These are phyloP conservation scores for Megaptera novaeangliae DNA, from an alignment of 2,113 vertebrate species.

Conservation along the genomic window DNA sequence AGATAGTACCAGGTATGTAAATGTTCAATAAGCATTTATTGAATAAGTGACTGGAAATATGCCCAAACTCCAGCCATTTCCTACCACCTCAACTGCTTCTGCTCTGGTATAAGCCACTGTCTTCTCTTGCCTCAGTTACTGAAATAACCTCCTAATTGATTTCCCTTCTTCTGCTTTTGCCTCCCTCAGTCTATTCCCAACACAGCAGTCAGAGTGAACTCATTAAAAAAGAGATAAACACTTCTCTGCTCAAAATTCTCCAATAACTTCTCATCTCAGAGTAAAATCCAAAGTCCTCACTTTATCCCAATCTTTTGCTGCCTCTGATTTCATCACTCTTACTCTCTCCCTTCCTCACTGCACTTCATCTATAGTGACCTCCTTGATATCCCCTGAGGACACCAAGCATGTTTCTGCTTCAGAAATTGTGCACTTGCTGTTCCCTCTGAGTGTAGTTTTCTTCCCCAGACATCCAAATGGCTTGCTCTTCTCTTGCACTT, in stretches of 20 bases:
- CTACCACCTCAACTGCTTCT: neutral
- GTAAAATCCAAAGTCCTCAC: neutral
- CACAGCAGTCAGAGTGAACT: neutral
- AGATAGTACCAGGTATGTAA: neutral
- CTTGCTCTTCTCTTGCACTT: neutral
- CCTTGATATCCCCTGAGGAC: neutral
- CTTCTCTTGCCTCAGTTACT: neutral
- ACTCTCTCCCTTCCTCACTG: neutral
- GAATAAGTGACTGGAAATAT: neutral
- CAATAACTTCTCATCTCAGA: neutral
- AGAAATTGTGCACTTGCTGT: neutral
- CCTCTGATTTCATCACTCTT: neutral
- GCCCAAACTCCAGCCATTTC: neutral
- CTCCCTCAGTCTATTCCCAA: neutral
- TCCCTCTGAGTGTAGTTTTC: neutral
- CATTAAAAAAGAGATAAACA: neutral
- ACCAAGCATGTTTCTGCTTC: neutral
- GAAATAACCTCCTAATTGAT: neutral
- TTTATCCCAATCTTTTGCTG: neutral
- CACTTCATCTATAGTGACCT: neutral
- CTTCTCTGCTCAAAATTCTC: neutral
- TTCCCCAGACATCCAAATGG: neutral
- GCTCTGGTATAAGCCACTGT: neutral
- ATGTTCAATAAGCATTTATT: neutral
- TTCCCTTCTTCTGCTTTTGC: neutral